Base-by-base conservation (phyloP, 2,113 vertebrate species). In the Murina feae region DNA sequence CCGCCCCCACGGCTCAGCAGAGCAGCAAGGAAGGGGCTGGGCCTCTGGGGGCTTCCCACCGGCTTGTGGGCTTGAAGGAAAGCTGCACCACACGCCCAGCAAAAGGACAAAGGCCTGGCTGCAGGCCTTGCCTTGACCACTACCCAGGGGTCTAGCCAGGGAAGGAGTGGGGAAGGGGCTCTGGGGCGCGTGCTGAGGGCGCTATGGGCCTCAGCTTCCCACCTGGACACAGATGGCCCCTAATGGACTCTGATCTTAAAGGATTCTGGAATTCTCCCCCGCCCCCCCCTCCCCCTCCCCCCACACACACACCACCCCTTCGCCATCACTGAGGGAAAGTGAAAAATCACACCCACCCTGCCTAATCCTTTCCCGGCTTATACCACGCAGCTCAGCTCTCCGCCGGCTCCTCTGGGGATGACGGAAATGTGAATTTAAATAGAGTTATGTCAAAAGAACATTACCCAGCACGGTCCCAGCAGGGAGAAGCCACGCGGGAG, bases 351-450 rank as follows among this genome's bases (percentile, higher is more conserved):
- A 96, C 97, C 95, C 97, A 94, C 97, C 97, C 92, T 95, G 83
- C 87, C 85, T 97, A 97, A 95, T 96, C 96, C 90, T 83, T 95
- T 90, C 95, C 94, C 51, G 20, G 93, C 96, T 96, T 96, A 97
- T 51, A 74, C 89, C 94, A 86, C 69, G 86, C 96, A 95, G 97
- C 96, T 74, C 94, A 93, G 97, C 96, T 95, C 94, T 95, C 96
- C 84, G 18, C 72, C 0, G 18, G 96, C 92, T 96, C 84, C 97
- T 97, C 97, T 89, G 92, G 97, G 97, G 96, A 90, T 90, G 95
- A 96, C 93, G 91, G 96, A 97, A 97, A 96, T 97, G 94, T 92
- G 97, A 95, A 96, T 97, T 96, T 96, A 98, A 98, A 96, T 96
- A 95, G 96, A 97, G 95, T 97, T 94, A 89, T 94, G 94, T 95